Evolutionary conservation across 2,888 invertebrate species (phyloP).

Genomic region (Coleophora deauratella): DNA sequence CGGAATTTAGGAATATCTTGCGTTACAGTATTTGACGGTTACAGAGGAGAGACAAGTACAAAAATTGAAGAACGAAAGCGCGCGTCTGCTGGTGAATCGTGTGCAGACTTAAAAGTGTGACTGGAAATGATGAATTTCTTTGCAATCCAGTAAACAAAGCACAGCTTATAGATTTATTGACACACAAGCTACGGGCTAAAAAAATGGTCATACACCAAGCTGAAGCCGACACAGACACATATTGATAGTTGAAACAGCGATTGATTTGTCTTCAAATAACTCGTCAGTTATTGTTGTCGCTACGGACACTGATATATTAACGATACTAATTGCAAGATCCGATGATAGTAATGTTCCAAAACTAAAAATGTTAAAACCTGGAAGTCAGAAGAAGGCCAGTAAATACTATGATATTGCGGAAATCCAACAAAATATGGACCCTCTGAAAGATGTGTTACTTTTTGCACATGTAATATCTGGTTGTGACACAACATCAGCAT

Average conservation of each 20-base stretch:
- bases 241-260: conserved; percentile 3
- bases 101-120: conserved; percentile 7
- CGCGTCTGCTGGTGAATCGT: conserved; percentile 5
- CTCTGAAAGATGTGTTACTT: conserved; percentile 3
- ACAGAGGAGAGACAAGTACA: conserved; percentile 1
- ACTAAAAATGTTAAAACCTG: conserved; percentile 5
- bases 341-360: background rate
- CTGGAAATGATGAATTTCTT: conserved; percentile 7
- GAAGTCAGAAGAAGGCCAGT: conserved; percentile 2
- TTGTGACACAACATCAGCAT: conserved; percentile 6
- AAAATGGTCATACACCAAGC: conserved; percentile 2
- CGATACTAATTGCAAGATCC: background rate
- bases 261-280: conserved; percentile 1
- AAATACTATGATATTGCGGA: conserved; percentile 4
- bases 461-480: conserved; percentile 6
- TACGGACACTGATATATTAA: conserved; percentile 8
- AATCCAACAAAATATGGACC: conserved; percentile 5
- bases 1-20: conserved; percentile 1
- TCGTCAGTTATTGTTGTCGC: conserved; percentile 6
- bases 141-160: conserved; percentile 7
- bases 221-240: conserved; percentile 6
- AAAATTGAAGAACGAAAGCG: conserved; percentile 5
- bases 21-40: conserved; percentile 5
- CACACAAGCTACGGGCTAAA: conserved; percentile 5
- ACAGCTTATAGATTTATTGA: conserved; percentile 6